Conservation (phyloP, 2,888 invertebrate genomes). For the Ectropis crepuscularia region DNA sequence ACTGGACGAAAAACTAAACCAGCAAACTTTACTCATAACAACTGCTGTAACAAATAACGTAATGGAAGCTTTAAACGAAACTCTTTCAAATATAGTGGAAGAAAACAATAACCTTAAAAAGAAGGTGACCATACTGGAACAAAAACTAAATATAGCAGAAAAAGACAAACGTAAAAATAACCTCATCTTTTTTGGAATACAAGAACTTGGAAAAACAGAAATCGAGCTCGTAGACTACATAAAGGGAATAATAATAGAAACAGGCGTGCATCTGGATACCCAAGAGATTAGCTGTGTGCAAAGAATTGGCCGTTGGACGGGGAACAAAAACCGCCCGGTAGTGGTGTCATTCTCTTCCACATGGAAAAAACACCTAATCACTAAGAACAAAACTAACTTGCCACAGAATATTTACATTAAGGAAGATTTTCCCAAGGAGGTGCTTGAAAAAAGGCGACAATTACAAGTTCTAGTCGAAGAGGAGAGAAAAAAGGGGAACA, state of each 20-base stretch:
- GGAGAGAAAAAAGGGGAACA: conserved; percentile 19
- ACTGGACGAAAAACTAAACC: conserved; percentile 27
- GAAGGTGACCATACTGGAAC: conserved; percentile 27
- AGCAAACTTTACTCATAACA: conserved; percentile 32
- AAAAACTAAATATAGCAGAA: conserved; percentile 21
- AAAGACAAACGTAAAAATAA: too few species aligned
- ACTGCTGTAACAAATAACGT: conserved; percentile 31
- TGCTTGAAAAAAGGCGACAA: too few species aligned
- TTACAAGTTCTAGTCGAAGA: too few species aligned
- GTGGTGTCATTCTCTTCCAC: conserved; percentile 16
- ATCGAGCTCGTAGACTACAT: conserved; percentile 28
- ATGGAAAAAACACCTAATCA: conserved; percentile 30
- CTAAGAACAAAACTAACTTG: conserved; percentile 21
- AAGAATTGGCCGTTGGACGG: conserved; percentile 20
- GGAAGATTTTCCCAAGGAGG: too few species aligned
- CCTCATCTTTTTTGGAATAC: conserved; percentile 36
- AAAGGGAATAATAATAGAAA: conserved; percentile 33
- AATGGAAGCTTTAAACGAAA: conserved; percentile 32
- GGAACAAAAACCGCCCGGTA: conserved; percentile 23
- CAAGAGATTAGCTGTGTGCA: conserved; percentile 29
- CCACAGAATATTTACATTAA: conserved; percentile 19
- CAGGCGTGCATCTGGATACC: too few species aligned
- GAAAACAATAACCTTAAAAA: conserved; percentile 29
- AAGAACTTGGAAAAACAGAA: conserved; percentile 32
- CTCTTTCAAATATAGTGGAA: conserved; percentile 25